Percentiles rank a stretch among this genome's conserved stretches.
Conservation (phyloP, 2,797 vertebrate species). For the Poecilia wingei region DNA sequence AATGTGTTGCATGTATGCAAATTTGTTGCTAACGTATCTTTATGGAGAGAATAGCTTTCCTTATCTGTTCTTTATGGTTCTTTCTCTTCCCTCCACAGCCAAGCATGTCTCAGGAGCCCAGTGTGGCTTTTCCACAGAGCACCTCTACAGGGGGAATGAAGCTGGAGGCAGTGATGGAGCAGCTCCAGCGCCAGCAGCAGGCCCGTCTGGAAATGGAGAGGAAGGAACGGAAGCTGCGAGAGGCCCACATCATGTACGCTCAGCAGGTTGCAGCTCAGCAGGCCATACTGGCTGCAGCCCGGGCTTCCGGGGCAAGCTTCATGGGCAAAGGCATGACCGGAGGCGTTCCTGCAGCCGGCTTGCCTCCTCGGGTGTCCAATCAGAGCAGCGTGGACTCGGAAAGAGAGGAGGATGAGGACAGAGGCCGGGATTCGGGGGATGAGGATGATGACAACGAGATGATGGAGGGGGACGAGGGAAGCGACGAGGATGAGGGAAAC, state of each 20-base stretch:
- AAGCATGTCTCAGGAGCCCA: constrained; percentile 81
- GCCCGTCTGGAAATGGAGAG: constrained; percentile 87
- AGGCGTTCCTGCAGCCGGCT: constrained; percentile 48
- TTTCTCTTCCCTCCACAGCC: constrained; percentile 59
- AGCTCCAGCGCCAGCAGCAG: constrained; percentile 90
- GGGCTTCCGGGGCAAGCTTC: constrained; percentile 79
- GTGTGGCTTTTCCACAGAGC: constrained; percentile 83
- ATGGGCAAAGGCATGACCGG: constrained; percentile 79
- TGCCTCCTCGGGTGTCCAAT: constrained; percentile 77
- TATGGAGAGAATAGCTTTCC: constrained; percentile 35
- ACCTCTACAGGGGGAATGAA: constrained; percentile 88
- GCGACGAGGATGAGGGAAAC: constrained; percentile 78
- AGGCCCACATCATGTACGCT: constrained; percentile 89
- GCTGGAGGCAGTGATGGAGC: constrained; percentile 92
- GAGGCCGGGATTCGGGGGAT: constrained; percentile 75
- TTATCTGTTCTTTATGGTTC: constrained; percentile 38
- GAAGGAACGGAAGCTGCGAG: constrained; percentile 87
- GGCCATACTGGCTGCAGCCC: constrained; percentile 84
- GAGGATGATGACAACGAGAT: constrained; percentile 80
- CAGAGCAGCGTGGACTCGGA: constrained; percentile 86
- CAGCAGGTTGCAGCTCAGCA: constrained; percentile 90
- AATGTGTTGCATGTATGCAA: background rate
- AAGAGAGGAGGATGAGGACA: constrained; percentile 79
- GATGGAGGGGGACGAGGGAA: constrained; percentile 86
- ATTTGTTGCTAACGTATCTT: background rate